These are phyloP conservation scores for Asarcornis scutulata DNA, from an alignment of 2,113 vertebrate species.

Conservation along the genomic window DNA sequence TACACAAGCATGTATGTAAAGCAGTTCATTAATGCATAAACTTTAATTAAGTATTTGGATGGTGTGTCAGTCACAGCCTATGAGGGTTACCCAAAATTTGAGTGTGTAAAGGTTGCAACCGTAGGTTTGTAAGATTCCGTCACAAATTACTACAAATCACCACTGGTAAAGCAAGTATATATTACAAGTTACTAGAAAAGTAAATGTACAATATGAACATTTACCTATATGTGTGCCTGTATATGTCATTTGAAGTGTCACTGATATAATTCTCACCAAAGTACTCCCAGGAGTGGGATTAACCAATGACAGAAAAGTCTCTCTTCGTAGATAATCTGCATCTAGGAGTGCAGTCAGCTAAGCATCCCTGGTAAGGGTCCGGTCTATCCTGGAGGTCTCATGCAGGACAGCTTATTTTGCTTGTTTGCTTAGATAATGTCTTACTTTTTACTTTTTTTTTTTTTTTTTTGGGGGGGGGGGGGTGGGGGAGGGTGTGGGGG, in stretches of 20 bases:
- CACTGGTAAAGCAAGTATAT: neutral
- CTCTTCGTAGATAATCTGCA: neutral
- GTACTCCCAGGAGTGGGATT: neutral
- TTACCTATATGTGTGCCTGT: neutral
- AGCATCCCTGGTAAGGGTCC: neutral
- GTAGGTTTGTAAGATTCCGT: neutral
- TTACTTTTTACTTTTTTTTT: neutral
- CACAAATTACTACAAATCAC: neutral
- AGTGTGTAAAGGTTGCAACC: neutral
- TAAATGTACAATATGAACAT: neutral
- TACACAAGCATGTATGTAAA: neutral
- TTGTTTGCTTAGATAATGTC: neutral
- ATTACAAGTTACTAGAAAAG: neutral
- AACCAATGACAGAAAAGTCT: neutral
- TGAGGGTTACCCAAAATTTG: fast-evolving
- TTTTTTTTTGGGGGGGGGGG: too few relatives aligned
- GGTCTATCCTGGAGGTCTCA: neutral
- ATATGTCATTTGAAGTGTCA: neutral
- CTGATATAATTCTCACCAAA: neutral
- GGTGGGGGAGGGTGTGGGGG: too few relatives aligned
- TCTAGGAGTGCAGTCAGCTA: neutral
- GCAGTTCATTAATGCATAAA: neutral
- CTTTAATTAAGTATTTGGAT: neutral
- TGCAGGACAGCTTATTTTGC: neutral
- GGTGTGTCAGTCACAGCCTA: neutral